Evolutionary conservation across 2,888 invertebrate species (phyloP).

Genomic region (Lathronympha strigana): DNA sequence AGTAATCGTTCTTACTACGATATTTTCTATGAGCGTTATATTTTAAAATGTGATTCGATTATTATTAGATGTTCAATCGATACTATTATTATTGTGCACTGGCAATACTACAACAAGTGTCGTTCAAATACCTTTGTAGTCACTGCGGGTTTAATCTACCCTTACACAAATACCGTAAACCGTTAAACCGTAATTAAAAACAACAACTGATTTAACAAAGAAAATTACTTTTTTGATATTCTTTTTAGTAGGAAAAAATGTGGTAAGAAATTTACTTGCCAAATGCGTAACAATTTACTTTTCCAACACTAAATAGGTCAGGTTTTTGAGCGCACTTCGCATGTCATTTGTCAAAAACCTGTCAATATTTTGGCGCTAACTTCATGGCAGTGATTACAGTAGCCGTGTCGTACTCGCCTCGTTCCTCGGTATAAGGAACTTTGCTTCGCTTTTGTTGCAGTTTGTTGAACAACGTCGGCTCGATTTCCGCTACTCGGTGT

Average conservation of each 20-base stretch:
- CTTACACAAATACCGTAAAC: no score
- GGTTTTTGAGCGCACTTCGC: slow-evolving; percentile 37
- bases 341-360: slow-evolving; percentile 45
- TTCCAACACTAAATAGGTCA: neutral
- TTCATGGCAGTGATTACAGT: slow-evolving; percentile 49
- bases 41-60: no score
- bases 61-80: no score
- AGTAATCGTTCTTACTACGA: no score
- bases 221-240: no score
- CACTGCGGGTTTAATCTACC: no score
- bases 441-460: slow-evolving; percentile 46
- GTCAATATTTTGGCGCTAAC: slow-evolving; percentile 48
- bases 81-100: neutral
- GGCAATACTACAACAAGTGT: neutral
- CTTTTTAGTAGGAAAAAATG: no score
- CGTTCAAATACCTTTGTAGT: neutral
- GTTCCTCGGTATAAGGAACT: slow-evolving; percentile 21
- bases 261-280: neutral
- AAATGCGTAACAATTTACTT: neutral
- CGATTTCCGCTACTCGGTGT: slow-evolving; percentile 50
- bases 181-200: no score
- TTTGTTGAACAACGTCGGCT: slow-evolving; percentile 51
- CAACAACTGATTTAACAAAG: no score
- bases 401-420: slow-evolving; percentile 19
- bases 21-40: no score